Evolutionary conservation across 2,797 vertebrate species (phyloP).

Genomic region (Danio tinwini): DNA sequence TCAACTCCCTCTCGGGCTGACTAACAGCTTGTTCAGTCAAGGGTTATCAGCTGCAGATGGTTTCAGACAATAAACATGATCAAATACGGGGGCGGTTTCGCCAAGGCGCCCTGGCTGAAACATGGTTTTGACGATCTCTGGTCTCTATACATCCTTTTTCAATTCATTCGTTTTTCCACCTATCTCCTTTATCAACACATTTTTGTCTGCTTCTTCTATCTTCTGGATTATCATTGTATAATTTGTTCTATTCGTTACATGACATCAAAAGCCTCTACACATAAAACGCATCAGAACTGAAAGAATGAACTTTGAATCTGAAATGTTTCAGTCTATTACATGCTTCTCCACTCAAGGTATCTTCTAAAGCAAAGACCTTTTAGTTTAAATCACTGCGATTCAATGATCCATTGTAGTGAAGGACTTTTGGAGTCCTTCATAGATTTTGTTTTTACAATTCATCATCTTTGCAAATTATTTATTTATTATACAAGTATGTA

Average conservation of each 20-base stretch:
- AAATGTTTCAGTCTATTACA: neutral
- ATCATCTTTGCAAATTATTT: neutral
- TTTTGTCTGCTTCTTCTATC: neutral
- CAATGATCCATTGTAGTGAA: neutral
- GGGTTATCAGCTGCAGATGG: constrained; percentile 78
- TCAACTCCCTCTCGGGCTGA: constrained; percentile 59
- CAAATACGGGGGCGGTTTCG: constrained; percentile 71
- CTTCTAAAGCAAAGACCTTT: constrained; percentile 4
- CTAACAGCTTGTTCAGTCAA: constrained; percentile 77
- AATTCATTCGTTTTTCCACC: constrained; percentile 16
- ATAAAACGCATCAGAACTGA: constrained; percentile 6
- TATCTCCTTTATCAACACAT: constrained; percentile 19
- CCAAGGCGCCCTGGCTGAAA: constrained; percentile 56
- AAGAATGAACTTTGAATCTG: constrained; percentile 9
- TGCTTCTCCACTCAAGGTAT: constrained; percentile 9
- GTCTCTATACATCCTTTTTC: constrained; percentile 59
- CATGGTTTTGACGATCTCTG: constrained; percentile 42
- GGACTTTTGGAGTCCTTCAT: neutral
- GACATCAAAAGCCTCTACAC: neutral
- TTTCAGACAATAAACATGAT: constrained; percentile 78
- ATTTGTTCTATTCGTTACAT: constrained; percentile 7
- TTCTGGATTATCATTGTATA: constrained; percentile 14
- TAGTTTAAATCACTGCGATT: neutral
- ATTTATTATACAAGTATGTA: neutral
- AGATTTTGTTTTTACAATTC: neutral